Evolutionary conservation across 2,888 invertebrate genomes (phyloP), one percentile per base, ranked within the genome.

Genomic region (Apotomis turbidana): DNA sequence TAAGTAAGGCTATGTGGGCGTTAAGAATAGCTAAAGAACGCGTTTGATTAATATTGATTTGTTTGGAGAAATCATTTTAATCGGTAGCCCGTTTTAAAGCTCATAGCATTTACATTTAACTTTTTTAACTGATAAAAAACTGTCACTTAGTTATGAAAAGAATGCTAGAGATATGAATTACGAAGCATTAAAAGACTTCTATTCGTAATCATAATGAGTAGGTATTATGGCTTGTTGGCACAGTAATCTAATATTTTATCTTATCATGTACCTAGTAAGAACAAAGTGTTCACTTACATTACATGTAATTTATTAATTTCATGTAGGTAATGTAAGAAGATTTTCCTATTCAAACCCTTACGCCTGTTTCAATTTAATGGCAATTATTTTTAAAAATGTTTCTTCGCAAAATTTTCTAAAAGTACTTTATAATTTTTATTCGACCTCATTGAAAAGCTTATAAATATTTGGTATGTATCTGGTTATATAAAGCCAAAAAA

Each of bases 1-100:
- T 80, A 77, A 79, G 77, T 78, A 71, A 63, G 44, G 5, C 5
- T 27, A 62, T 68, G 66, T 68, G 67, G 71, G 70, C 70, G 70
- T 62, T 57, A 55, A 46, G 61, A 68, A 67, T 67, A 67, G 71
- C 66, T 66, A 38, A 36, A 49, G 60, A 71, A 68, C 71, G 68
- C 66, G 49, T 64, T 74, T 71, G 63, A 74, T 74, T 66, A 68
- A 59, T 55, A 71, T 71, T 63, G 71, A 74, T 71, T 64, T 57
- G 57, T 67, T 62, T 57, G 2, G 12, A 58, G 15, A 46, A 57
- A n/a, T 49, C 59, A 12, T 49, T 49, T 61, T 9, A 69, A 51
- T 70, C 62, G 69, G 69, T 62, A 69, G 69, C 54, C 13, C n/a
- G 54, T 54, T 55, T 68, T 46, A 46, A 69, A 36, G 3, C n/a